Conservation (phyloP, 2,888 invertebrate species). For the Drosophila vallismaia region DNA sequence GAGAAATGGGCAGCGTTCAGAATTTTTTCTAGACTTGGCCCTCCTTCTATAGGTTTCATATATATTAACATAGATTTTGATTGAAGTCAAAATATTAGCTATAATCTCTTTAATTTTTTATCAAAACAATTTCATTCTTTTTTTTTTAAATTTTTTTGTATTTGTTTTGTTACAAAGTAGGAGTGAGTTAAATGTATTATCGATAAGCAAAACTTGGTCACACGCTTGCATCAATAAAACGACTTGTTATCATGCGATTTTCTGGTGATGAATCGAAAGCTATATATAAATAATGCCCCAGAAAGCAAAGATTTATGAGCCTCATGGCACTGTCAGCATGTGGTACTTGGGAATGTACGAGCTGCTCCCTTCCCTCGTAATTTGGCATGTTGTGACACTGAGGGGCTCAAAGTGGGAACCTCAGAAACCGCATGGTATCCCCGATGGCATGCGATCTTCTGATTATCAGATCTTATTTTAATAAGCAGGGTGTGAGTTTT, state of each 20-base stretch:
- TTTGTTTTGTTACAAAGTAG: background rate
- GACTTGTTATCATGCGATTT: constrained; percentile 14
- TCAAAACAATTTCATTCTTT: too few relatives aligned
- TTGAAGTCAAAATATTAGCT: background rate
- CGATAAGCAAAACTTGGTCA: constrained; percentile 1
- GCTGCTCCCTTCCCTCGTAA: constrained; percentile 4
- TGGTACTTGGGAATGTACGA: constrained; percentile 33
- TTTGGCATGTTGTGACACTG: constrained; percentile 50
- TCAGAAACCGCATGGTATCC: constrained; percentile 4
- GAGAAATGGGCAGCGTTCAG: constrained; percentile 12
- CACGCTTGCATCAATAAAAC: constrained; percentile 1
- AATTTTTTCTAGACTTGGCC: background rate
- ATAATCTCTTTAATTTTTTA: too few relatives aligned
- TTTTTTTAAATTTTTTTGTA: background rate
- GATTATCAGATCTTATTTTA: constrained; percentile 40
- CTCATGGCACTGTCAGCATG: constrained; percentile 63
- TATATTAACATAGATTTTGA: background rate
- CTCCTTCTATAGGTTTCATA: background rate
- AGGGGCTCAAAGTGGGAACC: background rate
- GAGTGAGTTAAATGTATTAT: background rate
- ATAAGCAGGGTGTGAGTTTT: constrained; percentile 33
- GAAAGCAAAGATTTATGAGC: constrained; percentile 71
- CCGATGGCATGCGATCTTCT: constrained; percentile 64
- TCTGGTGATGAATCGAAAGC: constrained; percentile 40
- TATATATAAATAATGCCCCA: constrained; percentile 49